phyloP scores from a whole-genome alignment of 2,797 vertebrate species.

The Pachyuromys duprasi region DNA sequence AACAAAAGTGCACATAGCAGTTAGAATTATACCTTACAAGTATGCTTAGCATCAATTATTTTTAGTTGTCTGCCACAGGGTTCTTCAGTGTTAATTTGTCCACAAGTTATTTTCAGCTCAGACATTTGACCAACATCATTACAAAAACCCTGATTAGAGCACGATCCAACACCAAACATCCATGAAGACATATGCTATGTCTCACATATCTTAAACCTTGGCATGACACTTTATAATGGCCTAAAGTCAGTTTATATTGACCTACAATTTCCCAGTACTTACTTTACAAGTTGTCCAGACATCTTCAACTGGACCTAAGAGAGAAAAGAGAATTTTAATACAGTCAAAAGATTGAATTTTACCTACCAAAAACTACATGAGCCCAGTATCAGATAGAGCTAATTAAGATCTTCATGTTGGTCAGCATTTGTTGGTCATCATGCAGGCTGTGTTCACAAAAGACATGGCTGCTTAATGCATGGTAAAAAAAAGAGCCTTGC shows the following conservation, averaged over 20 bases:
- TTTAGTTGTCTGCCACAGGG: conserved; percentile 55
- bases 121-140: conserved; percentile 87
- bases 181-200: neutral
- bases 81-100: conserved; percentile 82
- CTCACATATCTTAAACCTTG: neutral
- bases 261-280: neutral
- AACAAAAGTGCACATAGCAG: neutral
- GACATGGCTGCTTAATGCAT: neutral
- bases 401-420: conserved; percentile 88
- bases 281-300: neutral
- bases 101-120: conserved; percentile 85
- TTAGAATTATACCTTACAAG: conserved; percentile 29
- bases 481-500: neutral
- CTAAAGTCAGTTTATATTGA: neutral
- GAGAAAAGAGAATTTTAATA: neutral
- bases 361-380: neutral
- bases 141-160: conserved; percentile 76
- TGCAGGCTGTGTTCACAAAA: conserved; percentile 69
- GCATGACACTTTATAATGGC: neutral
- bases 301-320: conserved; percentile 25
- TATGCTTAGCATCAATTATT: neutral
- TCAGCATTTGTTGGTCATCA: conserved; percentile 89
- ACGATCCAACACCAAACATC: neutral
- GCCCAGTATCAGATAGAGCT: conserved; percentile 90
- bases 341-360: rapidly evolving